Base-by-base conservation (phyloP, 2,797 vertebrate species). In the Aplochiton taeniatus region DNA sequence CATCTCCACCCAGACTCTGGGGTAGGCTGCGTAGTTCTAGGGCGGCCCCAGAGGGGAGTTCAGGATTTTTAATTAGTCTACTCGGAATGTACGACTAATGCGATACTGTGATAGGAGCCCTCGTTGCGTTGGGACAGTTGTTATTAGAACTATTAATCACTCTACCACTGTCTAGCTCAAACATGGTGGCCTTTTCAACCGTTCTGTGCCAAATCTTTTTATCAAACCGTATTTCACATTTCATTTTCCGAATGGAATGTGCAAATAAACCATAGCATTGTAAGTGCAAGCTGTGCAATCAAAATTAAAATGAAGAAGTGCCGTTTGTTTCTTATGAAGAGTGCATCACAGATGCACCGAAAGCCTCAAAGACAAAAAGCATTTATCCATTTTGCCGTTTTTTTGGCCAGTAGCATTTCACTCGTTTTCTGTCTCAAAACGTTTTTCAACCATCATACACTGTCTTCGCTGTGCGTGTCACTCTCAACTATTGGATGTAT, bases 131-230 rank as follows among this genome's bases (percentile, higher is more conserved):
- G 20, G 47, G 55, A 70, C 63, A 51, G 14, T 64, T 4, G 31
- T 70, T 82, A 72, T 31, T 45, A 53, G 13, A 48, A 64, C 19
- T 51, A 65, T 70, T 65, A 62, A 60, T 72, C 73, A 71, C 72
- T 76, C 61, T 70, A 83, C 73, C 69, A 69, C 75, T 77, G 73
- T 83, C 78, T 80, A 85, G 83, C 76, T 89, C 79, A 66, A 75
- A 86, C 79, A 82, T 82, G 85, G 85, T 87, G 87, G 92, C 90
- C 92, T 93, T 93, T 87, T 86, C 75, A 65, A 91, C 90, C 91
- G 85, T 87, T 84, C 69, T 88, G 92, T 93, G 92, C 92, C 92
- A 86, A 63, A 82, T 86, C 67, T 75, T 76, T 82, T 83, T 80
- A 81, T 80, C 65, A 41, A 72, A 75, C 65, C 72, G 12, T 83